A percentile compares a stretch with the other conserved stretches of the same genome.
Evolutionary conservation across 1,140 invertebrate species (phyloP).

Genomic region (Heliconius nattereri): DNA sequence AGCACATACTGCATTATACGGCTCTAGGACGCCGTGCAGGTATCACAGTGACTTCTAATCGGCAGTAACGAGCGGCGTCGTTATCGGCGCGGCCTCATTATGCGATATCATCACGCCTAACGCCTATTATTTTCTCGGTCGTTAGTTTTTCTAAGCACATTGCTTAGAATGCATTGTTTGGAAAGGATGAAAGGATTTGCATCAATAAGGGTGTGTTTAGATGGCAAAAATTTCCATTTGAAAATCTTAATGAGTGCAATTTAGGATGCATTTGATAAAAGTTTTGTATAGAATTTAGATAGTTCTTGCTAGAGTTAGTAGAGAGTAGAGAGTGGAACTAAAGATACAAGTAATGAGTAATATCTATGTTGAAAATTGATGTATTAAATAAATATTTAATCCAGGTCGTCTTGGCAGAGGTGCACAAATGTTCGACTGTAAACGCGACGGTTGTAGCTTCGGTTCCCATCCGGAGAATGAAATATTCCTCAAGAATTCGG

Average conservation of each 20-base stretch:
- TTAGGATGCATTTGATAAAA: background rate
- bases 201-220: conserved; percentile 25
- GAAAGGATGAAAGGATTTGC: conserved; percentile 35
- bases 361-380: no score
- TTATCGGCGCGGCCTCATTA: conserved; percentile 65
- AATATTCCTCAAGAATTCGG: no score
- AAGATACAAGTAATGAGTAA: no score
- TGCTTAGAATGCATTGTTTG: conserved; percentile 39
- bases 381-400: no score
- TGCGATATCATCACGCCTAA: conserved; percentile 51
- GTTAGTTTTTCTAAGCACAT: conserved; percentile 41
- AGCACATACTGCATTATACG: background rate
- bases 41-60: conserved; percentile 42
- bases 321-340: no score
- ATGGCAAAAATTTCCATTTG: background rate
- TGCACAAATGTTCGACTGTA: no score
- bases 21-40: background rate
- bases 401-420: no score
- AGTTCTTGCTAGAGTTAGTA: no score
- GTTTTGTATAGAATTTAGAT: background rate
- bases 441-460: no score
- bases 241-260: background rate
- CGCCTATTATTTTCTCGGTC: conserved; percentile 45
- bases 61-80: conserved; percentile 57
- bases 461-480: no score